These are phyloP conservation scores for Hipparchia sbordonii DNA, from an alignment of 2,888 invertebrate genomes.

Conservation along the genomic window DNA sequence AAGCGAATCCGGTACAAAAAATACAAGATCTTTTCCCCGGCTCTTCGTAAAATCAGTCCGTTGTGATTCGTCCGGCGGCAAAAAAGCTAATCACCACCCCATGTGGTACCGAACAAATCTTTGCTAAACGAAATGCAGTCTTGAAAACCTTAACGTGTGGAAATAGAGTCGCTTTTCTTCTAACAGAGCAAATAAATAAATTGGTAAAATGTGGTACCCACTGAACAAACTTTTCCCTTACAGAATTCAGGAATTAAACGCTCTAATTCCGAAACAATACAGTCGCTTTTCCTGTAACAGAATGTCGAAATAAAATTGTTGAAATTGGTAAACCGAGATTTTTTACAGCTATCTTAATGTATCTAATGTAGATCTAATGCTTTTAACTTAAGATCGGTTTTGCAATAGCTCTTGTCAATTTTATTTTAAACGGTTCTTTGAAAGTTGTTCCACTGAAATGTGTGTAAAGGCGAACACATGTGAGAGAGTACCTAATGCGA, in stretches of 20 bases:
- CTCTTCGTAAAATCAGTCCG: constrained; percentile 26
- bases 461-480: constrained; percentile 13
- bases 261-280: not conserved
- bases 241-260: not conserved
- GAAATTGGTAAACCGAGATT: constrained; percentile 15
- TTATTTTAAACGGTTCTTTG: not conserved
- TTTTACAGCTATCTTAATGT: constrained; percentile 5
- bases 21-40: constrained; percentile 14
- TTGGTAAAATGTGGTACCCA: constrained; percentile 4
- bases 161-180: constrained; percentile 12
- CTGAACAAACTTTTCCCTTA: constrained; percentile 8
- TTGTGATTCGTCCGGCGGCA: constrained; percentile 21
- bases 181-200: not conserved
- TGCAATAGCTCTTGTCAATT: not conserved
- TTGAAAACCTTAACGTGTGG: not conserved
- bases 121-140: not conserved
- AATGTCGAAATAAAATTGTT: not conserved
- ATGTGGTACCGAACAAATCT: constrained; percentile 13
- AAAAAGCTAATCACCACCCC: constrained; percentile 30
- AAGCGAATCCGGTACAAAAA: not conserved
- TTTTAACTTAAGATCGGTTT: not conserved
- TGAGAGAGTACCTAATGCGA: not conserved
- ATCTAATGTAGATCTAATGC: not conserved
- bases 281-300: not conserved
- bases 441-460: constrained; percentile 8